Percentiles rank a stretch among this genome's conserved stretches.
phyloP scores from a whole-genome alignment of 2,797 vertebrate genomes.

The Sebastes hubbsi region DNA sequence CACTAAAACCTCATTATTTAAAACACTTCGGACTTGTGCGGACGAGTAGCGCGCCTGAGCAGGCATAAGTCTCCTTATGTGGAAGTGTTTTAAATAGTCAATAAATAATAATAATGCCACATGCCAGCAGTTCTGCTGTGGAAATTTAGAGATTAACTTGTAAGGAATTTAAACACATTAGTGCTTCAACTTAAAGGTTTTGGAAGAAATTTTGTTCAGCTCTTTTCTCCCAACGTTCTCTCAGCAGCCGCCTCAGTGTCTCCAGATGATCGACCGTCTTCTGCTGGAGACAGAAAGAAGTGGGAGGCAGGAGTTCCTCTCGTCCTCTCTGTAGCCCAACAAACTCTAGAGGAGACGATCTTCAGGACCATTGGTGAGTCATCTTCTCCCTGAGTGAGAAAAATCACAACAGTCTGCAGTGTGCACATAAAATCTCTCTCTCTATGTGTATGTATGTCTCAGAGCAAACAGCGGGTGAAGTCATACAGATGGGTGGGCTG shows the following conservation, averaged over 20 bases:
- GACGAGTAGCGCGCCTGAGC: no score
- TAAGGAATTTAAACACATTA: not conserved
- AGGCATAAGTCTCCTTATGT: no score
- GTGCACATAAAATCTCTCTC: not conserved
- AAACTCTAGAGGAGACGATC: conserved; percentile 86
- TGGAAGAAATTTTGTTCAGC: not conserved
- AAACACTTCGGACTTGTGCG: no score
- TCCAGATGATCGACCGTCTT: conserved; percentile 68
- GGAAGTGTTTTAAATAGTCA: no score
- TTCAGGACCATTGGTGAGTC: conserved; percentile 80
- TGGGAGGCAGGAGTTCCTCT: conserved; percentile 88
- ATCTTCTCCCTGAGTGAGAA: not conserved
- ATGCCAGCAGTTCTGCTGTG: no score
- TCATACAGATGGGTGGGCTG: conserved; percentile 81
- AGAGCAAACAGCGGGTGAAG: conserved; percentile 87
- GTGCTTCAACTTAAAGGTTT: not conserved
- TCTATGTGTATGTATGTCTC: conserved; percentile 8
- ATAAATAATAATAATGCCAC: no score
- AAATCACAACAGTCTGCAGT: not conserved
- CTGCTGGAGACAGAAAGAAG: conserved; percentile 88
- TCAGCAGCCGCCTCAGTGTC: conserved; percentile 22
- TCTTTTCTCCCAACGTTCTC: not conserved
- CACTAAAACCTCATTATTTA: no score
- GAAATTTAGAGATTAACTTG: not conserved
- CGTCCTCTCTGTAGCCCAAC: conserved; percentile 84